A percentile compares a stretch with the other conserved stretches of the same genome.
These are phyloP conservation scores for Mormyrus lacerda DNA, from an alignment of 2,113 vertebrate genomes.

Conservation along the genomic window DNA sequence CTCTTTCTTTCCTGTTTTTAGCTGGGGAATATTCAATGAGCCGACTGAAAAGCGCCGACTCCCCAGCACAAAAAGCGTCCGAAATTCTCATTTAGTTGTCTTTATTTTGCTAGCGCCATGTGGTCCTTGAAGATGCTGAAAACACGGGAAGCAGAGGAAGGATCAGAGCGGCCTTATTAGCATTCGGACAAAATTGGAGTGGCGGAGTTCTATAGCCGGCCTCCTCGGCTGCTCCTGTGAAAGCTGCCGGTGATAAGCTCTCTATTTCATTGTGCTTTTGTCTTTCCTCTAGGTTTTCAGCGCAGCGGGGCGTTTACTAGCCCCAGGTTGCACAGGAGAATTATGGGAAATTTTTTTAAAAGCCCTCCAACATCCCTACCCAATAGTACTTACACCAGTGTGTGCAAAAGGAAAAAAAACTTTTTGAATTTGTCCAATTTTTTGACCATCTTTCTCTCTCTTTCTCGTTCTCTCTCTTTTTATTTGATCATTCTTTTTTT, in stretches of 20 bases:
- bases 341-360: slow-evolving; percentile 73
- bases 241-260: slow-evolving; percentile 75
- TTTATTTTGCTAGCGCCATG: slow-evolving; percentile 98
- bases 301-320: slow-evolving; percentile 76
- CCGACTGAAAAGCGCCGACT: slow-evolving; percentile 87
- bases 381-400: slow-evolving; percentile 38
- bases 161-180: slow-evolving; percentile 99
- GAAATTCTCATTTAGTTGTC: slow-evolving; percentile 99
- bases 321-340: slow-evolving; percentile 72
- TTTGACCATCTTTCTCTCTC: not conserved
- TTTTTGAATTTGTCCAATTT: slow-evolving; percentile 1
- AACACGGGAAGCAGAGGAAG: slow-evolving; percentile 96
- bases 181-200: slow-evolving; percentile 94
- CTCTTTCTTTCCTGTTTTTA: slow-evolving; percentile 43
- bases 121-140: slow-evolving; percentile 99
- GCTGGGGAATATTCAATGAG: slow-evolving; percentile 77
- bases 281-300: slow-evolving; percentile 74
- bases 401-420: not conserved
- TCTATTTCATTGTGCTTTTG: slow-evolving; percentile 88
- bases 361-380: slow-evolving; percentile 18
- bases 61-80: slow-evolving; percentile 85
- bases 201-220: slow-evolving; percentile 82
- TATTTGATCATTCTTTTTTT: not conserved
- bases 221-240: slow-evolving; percentile 72
- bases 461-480: not conserved